These are phyloP conservation scores for Euzophera pinguis DNA, from an alignment of 2,888 invertebrate genomes.

Conservation along the genomic window DNA sequence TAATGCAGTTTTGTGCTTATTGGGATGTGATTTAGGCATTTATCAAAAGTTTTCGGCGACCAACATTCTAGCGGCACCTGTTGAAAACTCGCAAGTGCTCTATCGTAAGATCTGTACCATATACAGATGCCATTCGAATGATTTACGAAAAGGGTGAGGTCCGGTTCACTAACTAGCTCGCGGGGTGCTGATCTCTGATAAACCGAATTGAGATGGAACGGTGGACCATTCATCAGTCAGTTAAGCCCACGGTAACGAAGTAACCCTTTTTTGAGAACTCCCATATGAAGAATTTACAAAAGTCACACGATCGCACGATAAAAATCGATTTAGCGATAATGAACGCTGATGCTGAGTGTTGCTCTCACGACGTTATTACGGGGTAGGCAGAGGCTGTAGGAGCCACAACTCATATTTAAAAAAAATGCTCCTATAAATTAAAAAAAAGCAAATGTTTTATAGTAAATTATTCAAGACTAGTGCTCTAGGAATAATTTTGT, in stretches of 20 bases:
- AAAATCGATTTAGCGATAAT: constrained; percentile 40
- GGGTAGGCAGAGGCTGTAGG: no score
- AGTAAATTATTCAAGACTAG: no score
- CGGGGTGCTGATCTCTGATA: constrained; percentile 68
- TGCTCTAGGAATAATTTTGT: no score
- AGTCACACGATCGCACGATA: constrained; percentile 56
- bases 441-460: no score
- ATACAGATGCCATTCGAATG: constrained; percentile 67
- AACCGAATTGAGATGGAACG: constrained; percentile 75
- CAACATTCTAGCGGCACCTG: constrained; percentile 56
- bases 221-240: constrained; percentile 75
- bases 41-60: constrained; percentile 36
- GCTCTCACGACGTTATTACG: no score
- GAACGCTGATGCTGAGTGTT: background rate
- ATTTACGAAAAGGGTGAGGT: constrained; percentile 53
- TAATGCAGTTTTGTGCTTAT: no score
- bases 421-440: no score
- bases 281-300: constrained; percentile 57
- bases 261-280: constrained; percentile 52
- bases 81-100: constrained; percentile 42
- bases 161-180: constrained; percentile 69
- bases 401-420: no score
- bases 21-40: no score
- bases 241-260: constrained; percentile 66
- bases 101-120: constrained; percentile 49